Evolutionary conservation across 1,140 invertebrate species (phyloP), one percentile per base, ranked within the genome.

Genomic region (Drosophila funebris): DNA sequence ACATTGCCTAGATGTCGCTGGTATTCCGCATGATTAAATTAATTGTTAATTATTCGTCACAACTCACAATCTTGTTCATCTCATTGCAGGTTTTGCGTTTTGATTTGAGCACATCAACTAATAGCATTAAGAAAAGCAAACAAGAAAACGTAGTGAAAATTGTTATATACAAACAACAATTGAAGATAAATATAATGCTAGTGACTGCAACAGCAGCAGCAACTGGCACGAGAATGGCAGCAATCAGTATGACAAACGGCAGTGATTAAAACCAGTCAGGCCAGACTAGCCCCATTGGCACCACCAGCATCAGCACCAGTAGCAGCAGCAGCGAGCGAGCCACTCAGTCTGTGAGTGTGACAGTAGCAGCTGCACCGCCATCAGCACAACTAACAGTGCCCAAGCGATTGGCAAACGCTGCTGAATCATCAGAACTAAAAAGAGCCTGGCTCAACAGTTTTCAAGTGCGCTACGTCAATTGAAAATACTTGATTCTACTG

Each of bases 221-320:
- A 81, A 63, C 78, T 62, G 75, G 63, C 53, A 68, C 68, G 69
- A 82, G 78, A 87, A 87, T 88, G 78, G 67, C 83, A 82, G 82
- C 80, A 73, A 78, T 78, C 78, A 81, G 54, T 71, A 73, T 87
- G 82, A 77, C 75, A 78, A 80, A 76, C 58, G 44, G 80, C 82
- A 87, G 82, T 87, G 82, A 87, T 87, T 87, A 87, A 87, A 87
- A 82, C 74, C 82, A 88, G 82, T 87, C 78, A 77, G 76, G 67
- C 75, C 76, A 61, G 60, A 52, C 54, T 69, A 83, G 80, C 80
- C 80, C 62, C 80, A 80, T 75, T 83, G 79, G 79, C 79, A 83
- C 46, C 67, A 61, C 1, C 56, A 41, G 13, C 22, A n/a, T n/a
- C 48, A 31, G 3, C 41, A 43, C 22, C 31, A 33, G 18, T 24